Evolutionary conservation across 2,888 invertebrate genomes (phyloP).

Genomic region (Fragum whitleyi): DNA sequence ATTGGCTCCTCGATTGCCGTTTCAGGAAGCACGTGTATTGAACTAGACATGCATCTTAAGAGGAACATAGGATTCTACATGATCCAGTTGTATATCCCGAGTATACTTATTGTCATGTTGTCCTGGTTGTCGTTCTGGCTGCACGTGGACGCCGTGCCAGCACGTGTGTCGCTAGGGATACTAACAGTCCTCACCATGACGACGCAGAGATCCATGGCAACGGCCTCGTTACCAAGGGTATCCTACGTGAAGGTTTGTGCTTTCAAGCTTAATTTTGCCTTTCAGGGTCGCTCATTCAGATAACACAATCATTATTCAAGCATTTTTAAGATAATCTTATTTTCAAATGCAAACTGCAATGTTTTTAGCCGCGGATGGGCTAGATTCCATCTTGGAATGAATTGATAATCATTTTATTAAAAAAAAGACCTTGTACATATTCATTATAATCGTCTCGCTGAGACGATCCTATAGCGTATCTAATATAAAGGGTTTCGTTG

Average conservation of each 20-base stretch:
- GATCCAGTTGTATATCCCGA: constrained; percentile 80
- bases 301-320: background rate
- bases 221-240: constrained; percentile 71
- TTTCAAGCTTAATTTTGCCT: background rate
- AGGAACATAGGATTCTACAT: constrained; percentile 78
- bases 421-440: too few relatives aligned
- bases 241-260: constrained; percentile 73
- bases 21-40: constrained; percentile 74
- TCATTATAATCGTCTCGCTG: too few relatives aligned
- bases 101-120: constrained; percentile 75
- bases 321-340: background rate
- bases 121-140: constrained; percentile 80
- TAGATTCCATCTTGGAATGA: too few relatives aligned
- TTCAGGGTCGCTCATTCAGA: too few relatives aligned
- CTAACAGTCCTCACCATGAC: constrained; percentile 76
- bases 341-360: too few relatives aligned
- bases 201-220: constrained; percentile 70
- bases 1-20: too few relatives aligned
- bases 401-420: too few relatives aligned
- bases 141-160: constrained; percentile 78
- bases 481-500: too few relatives aligned
- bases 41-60: constrained; percentile 68
- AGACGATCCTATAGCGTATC: too few relatives aligned
- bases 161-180: constrained; percentile 74
- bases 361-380: too few relatives aligned